Percentiles rank a stretch among this genome's conserved stretches.
These are phyloP conservation scores for Lamprotornis superbus DNA, from an alignment of 2,113 vertebrate genomes.

Conservation along the genomic window DNA sequence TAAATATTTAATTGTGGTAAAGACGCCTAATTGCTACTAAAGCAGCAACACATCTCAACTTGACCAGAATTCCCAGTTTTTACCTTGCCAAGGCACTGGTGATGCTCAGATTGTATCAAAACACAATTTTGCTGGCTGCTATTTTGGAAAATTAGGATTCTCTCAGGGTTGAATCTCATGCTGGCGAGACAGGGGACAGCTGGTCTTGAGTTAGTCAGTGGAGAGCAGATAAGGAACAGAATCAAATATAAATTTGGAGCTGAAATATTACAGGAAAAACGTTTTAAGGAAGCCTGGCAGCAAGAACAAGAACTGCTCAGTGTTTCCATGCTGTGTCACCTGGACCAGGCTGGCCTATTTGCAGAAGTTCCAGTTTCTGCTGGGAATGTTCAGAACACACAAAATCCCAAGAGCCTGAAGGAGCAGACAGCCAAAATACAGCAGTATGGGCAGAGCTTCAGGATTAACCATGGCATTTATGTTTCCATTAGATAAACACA, in stretches of 20 bases:
- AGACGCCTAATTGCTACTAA: not conserved
- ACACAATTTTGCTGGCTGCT: not conserved
- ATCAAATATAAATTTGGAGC: not conserved
- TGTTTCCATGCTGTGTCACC: constrained; percentile 27
- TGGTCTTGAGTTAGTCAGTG: constrained; percentile 40
- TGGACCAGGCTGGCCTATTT: constrained; percentile 1
- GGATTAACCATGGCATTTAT: not conserved
- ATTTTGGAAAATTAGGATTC: not conserved
- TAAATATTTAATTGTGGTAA: constrained; percentile 15
- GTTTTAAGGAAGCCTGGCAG: constrained; percentile 12
- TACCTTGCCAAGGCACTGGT: not conserved
- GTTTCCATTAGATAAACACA: constrained; percentile 31
- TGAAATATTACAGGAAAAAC: not conserved
- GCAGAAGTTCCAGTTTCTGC: constrained; percentile 34
- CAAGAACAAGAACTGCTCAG: not conserved
- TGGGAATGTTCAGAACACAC: constrained; percentile 37
- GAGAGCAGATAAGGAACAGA: not conserved
- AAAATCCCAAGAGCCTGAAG: constrained; percentile 38
- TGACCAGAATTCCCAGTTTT: not conserved
- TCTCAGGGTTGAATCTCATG: constrained; percentile 26
- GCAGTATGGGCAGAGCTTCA: not conserved
- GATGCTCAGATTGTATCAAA: not conserved
- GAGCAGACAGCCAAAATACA: constrained; percentile 9
- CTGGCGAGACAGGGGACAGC: constrained; percentile 30
- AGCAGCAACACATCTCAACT: not conserved